phyloP scores from a whole-genome alignment of 1,140 invertebrate species.

The Cydia pomonella region DNA sequence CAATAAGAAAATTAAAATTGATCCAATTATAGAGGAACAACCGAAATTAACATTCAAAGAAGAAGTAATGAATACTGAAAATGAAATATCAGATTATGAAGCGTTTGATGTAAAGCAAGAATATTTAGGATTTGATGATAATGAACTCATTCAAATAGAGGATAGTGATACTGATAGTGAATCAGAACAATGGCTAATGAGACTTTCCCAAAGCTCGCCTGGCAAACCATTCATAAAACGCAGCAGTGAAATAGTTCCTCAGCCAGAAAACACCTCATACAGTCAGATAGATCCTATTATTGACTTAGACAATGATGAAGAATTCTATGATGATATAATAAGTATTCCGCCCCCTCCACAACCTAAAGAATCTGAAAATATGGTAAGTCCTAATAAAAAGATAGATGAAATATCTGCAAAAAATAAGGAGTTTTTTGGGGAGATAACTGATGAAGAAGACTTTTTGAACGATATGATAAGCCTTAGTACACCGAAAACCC shows the following conservation, averaged over 20 bases:
- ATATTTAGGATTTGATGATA: slow-evolving; percentile 59
- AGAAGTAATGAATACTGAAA: slow-evolving; percentile 52
- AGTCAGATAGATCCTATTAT: slow-evolving; percentile 57
- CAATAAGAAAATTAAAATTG: slow-evolving; percentile 55
- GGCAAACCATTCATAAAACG: slow-evolving; percentile 56
- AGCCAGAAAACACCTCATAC: slow-evolving; percentile 60
- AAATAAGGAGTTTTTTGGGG: slow-evolving; percentile 4
- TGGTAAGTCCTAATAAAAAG: background rate
- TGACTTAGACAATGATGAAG: slow-evolving; percentile 48
- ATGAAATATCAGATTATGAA: slow-evolving; percentile 62
- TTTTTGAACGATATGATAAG: slow-evolving; percentile 38
- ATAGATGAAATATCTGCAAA: slow-evolving; percentile 18
- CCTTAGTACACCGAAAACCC: slow-evolving; percentile 5
- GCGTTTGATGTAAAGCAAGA: slow-evolving; percentile 73
- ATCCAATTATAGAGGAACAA: slow-evolving; percentile 41
- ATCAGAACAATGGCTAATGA: slow-evolving; percentile 61
- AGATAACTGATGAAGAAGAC: slow-evolving; percentile 37
- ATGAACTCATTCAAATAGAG: slow-evolving; percentile 62
- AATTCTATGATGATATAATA: slow-evolving; percentile 54
- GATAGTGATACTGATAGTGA: slow-evolving; percentile 65
- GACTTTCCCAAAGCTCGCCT: slow-evolving; percentile 68
- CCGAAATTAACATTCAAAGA: slow-evolving; percentile 38
- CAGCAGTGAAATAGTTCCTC: slow-evolving; percentile 42
- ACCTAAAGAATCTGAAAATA: slow-evolving; percentile 15
- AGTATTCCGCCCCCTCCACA: slow-evolving; percentile 44